Conservation (phyloP, 2,888 invertebrate species). For the Agriotes lineatus region DNA sequence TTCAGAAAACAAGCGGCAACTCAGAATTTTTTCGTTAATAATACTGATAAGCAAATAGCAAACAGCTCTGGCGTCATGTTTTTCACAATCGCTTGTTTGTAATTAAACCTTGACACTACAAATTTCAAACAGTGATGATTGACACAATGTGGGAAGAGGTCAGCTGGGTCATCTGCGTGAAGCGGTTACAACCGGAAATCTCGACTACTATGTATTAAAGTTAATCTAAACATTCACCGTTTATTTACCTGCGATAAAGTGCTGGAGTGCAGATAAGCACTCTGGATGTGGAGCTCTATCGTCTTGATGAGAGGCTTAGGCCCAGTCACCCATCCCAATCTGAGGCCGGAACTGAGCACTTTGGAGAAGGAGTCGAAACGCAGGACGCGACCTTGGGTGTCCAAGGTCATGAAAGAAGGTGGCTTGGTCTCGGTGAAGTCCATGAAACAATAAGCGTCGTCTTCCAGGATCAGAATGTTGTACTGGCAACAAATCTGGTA, state of each 20-base stretch:
- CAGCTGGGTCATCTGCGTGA: not conserved
- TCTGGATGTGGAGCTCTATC: conserved; percentile 79
- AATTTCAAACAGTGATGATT: conserved; percentile 2
- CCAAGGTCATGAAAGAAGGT: conserved; percentile 79
- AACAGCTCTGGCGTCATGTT: conserved; percentile 26
- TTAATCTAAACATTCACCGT: too few relatives aligned
- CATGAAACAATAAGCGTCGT: conserved; percentile 86
- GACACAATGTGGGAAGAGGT: conserved; percentile 4
- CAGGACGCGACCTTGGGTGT: conserved; percentile 81
- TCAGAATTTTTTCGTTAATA: not conserved
- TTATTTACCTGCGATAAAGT: conserved; percentile 74
- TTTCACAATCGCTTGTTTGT: conserved; percentile 52
- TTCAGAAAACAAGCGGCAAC: conserved; percentile 5
- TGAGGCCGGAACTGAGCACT: conserved; percentile 77
- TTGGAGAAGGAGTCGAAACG: conserved; percentile 85
- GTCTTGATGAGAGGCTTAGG: conserved; percentile 74
- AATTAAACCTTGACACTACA: conserved; percentile 21
- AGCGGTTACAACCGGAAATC: not conserved
- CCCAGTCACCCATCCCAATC: conserved; percentile 81
- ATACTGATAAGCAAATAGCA: conserved; percentile 20
- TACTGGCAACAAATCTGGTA: conserved; percentile 82
- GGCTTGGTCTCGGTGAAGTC: conserved; percentile 74
- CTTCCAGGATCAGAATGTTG: conserved; percentile 83
- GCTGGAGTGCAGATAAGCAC: conserved; percentile 75
- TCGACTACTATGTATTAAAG: too few relatives aligned